Evolutionary conservation across 2,888 invertebrate species (phyloP).

Genomic region (Capitulum mitella): DNA sequence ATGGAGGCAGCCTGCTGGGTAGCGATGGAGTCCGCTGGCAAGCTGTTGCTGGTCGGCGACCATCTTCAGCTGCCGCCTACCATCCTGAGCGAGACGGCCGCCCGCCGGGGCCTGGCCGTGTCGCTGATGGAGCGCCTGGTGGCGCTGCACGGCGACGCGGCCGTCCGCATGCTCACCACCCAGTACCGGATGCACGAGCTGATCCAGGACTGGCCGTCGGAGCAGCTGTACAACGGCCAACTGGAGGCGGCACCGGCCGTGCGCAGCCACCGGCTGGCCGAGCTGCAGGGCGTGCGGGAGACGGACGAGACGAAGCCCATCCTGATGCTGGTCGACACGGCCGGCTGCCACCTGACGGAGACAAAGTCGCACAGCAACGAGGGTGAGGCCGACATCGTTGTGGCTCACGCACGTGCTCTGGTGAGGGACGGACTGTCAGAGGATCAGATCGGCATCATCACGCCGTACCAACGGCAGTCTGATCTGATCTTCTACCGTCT

Average conservation of each 20-base stretch:
- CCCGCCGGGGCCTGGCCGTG: constrained; percentile 37
- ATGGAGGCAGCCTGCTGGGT: constrained; percentile 52
- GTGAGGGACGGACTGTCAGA: constrained; percentile 45
- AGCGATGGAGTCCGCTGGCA: constrained; percentile 46
- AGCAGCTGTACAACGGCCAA: constrained; percentile 68
- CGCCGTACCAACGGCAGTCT: constrained; percentile 51
- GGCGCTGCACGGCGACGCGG: constrained; percentile 48
- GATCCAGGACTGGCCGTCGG: no score
- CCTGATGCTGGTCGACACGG: constrained; percentile 52
- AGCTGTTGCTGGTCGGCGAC: constrained; percentile 49
- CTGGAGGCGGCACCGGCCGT: constrained; percentile 50
- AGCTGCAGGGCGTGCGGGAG: constrained; percentile 44
- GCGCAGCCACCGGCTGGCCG: constrained; percentile 46
- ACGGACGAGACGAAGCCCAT: no score
- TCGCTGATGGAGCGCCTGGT: no score
- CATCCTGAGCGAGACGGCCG: constrained; percentile 46
- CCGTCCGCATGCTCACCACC: constrained; percentile 55
- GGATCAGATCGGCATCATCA: constrained; percentile 50
- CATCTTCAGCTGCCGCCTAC: constrained; percentile 50
- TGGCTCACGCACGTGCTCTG: constrained; percentile 45
- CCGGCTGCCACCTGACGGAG: constrained; percentile 50
- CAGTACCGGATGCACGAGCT: no score
- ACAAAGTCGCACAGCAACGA: constrained; percentile 41
- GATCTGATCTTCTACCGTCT: constrained; percentile 46
- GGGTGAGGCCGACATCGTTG: constrained; percentile 50